phyloP scores from a whole-genome alignment of 1,140 invertebrate genomes.

The Danaus melanippus region DNA sequence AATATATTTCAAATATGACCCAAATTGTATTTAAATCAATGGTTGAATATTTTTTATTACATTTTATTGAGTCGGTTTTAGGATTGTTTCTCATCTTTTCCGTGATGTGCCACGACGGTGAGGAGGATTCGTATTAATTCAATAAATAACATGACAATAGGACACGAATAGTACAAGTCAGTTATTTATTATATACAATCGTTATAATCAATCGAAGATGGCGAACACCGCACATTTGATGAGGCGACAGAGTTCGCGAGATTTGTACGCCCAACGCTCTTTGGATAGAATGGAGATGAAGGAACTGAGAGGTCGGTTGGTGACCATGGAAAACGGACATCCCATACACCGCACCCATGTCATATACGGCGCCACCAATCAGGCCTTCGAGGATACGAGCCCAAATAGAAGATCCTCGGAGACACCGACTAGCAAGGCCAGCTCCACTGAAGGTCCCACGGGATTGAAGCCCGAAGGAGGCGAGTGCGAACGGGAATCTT shows the following conservation, averaged over 20 bases:
- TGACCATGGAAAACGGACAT: slow-evolving; percentile 81
- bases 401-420: slow-evolving; percentile 73
- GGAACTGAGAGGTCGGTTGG: slow-evolving; percentile 85
- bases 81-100: slow-evolving; percentile 15
- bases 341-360: slow-evolving; percentile 69
- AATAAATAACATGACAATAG: slow-evolving; percentile 25
- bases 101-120: slow-evolving; percentile 54
- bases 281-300: slow-evolving; percentile 89
- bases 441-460: slow-evolving; percentile 74
- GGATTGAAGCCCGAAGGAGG: slow-evolving; percentile 82
- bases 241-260: slow-evolving; percentile 87
- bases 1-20: slow-evolving; percentile 10
- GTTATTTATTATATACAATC: slow-evolving; percentile 22
- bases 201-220: slow-evolving; percentile 73
- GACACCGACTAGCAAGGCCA: slow-evolving; percentile 70
- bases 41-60: slow-evolving; percentile 16
- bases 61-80: slow-evolving; percentile 8
- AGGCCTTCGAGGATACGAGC: slow-evolving; percentile 87
- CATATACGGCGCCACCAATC: slow-evolving; percentile 88
- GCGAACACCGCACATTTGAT: slow-evolving; percentile 91
- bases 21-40: slow-evolving; percentile 27
- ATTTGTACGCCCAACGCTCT: slow-evolving; percentile 85
- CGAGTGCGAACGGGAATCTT: slow-evolving; percentile 88
- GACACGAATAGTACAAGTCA: slow-evolving; percentile 32
- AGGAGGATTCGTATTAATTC: slow-evolving; percentile 38